These are phyloP conservation scores for Andrena bucephala DNA, from an alignment of 2,888 invertebrate species.

Conservation along the genomic window DNA sequence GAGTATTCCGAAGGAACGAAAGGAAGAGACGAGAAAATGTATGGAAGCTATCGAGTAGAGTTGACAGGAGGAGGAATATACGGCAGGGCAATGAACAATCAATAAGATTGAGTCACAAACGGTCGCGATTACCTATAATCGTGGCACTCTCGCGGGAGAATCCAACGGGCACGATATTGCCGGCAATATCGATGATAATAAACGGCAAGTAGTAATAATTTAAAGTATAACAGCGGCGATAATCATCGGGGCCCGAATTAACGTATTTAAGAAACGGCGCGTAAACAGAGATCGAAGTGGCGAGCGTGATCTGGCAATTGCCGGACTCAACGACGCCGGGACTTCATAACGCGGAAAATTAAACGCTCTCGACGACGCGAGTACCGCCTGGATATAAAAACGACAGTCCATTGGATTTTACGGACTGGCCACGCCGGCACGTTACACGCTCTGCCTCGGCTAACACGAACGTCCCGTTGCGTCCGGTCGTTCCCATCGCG, in stretches of 20 bases:
- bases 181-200: slow-evolving; percentile 45
- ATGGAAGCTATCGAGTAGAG: not conserved
- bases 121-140: slow-evolving; percentile 46
- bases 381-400: slow-evolving; percentile 67
- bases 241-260: slow-evolving; percentile 42
- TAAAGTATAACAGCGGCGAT: slow-evolving; percentile 52
- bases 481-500: slow-evolving; percentile 73
- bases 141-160: slow-evolving; percentile 21
- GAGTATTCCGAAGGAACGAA: not conserved
- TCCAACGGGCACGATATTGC: slow-evolving; percentile 17
- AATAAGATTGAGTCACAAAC: slow-evolving; percentile 70
- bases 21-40: not conserved
- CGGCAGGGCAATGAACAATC: slow-evolving; percentile 66
- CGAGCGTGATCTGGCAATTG: slow-evolving; percentile 23
- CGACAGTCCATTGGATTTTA: slow-evolving; percentile 78
- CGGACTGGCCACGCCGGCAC: slow-evolving; percentile 64
- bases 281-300: slow-evolving; percentile 38
- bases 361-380: slow-evolving; percentile 70
- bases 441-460: slow-evolving; percentile 37
- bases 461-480: slow-evolving; percentile 58
- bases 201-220: slow-evolving; percentile 52
- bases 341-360: slow-evolving; percentile 68
- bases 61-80: not conserved
- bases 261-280: slow-evolving; percentile 52
- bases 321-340: slow-evolving; percentile 8